A percentile compares a stretch with the other conserved stretches of the same genome.
Evolutionary conservation across 1,140 invertebrate species (phyloP).

Genomic region (Galleria mellonella): DNA sequence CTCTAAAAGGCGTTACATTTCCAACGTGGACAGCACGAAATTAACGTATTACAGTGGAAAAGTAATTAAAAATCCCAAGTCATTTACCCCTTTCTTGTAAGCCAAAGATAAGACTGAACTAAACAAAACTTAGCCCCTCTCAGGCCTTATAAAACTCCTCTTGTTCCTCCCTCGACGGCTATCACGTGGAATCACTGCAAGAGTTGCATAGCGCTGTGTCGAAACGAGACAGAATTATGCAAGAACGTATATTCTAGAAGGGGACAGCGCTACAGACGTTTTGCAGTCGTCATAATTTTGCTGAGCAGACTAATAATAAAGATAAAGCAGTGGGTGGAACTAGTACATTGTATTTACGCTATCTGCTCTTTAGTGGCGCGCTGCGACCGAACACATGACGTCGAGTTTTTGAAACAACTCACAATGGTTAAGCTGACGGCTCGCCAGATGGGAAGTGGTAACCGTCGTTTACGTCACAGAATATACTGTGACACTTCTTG

Average conservation of each 20-base stretch:
- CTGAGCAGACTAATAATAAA: conserved; percentile 58
- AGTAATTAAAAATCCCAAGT: not conserved
- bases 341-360: conserved; percentile 12
- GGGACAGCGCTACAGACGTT: conserved; percentile 20
- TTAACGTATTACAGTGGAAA: not conserved
- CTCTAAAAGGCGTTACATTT: too few species aligned
- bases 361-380: not conserved
- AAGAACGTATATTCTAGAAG: conserved; percentile 8
- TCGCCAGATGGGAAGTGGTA: too few species aligned
- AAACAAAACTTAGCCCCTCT: conserved; percentile 21
- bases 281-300: conserved; percentile 67
- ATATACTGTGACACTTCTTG: too few species aligned
- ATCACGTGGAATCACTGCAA: conserved; percentile 47
- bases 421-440: too few species aligned
- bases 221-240: conserved; percentile 19
- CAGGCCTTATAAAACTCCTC: conserved; percentile 24
- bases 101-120: conserved; percentile 22
- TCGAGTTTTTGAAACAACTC: too few species aligned
- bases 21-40: too few species aligned
- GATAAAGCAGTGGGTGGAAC: conserved; percentile 36
- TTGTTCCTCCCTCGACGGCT: conserved; percentile 27
- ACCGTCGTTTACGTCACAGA: too few species aligned
- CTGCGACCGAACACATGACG: too few species aligned
- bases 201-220: conserved; percentile 24
- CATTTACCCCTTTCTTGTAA: not conserved